Evolutionary conservation across 2,113 vertebrate species (phyloP).

Genomic region (Paramormyrops kingsleyae): DNA sequence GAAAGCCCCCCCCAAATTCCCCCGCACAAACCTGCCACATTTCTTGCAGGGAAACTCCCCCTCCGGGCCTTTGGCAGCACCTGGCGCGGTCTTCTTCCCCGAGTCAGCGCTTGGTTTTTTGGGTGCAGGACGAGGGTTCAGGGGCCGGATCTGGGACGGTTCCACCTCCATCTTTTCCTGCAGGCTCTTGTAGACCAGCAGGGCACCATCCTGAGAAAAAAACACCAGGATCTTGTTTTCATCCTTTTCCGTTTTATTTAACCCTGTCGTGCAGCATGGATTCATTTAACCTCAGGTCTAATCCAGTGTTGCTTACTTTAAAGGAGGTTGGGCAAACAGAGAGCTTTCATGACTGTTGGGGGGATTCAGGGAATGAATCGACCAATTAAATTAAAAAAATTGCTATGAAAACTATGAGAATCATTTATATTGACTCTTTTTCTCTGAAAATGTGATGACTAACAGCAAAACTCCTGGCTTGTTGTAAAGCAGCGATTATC

Average conservation of each 20-base stretch:
- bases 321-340: background rate
- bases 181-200: slow-evolving; percentile 62
- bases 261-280: background rate
- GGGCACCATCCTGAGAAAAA: slow-evolving; percentile 55
- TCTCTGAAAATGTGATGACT: background rate
- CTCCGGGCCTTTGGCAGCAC: slow-evolving; percentile 66
- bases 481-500: background rate
- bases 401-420: background rate
- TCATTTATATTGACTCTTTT: background rate
- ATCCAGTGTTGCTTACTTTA: background rate
- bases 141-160: slow-evolving; percentile 20
- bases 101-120: slow-evolving; percentile 58
- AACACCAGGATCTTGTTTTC: background rate
- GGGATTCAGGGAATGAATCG: background rate
- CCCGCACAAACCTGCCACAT: slow-evolving; percentile 78
- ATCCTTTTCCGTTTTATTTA: background rate
- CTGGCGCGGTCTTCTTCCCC: slow-evolving; percentile 52
- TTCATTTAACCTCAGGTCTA: background rate
- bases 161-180: slow-evolving; percentile 65
- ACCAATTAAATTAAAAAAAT: background rate
- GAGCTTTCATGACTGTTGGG: background rate
- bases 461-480: background rate
- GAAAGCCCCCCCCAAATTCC: background rate
- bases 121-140: slow-evolving; percentile 25
- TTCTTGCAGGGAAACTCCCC: slow-evolving; percentile 98